phyloP scores from a whole-genome alignment of 2,888 invertebrate species.

The Smittia aterrima region DNA sequence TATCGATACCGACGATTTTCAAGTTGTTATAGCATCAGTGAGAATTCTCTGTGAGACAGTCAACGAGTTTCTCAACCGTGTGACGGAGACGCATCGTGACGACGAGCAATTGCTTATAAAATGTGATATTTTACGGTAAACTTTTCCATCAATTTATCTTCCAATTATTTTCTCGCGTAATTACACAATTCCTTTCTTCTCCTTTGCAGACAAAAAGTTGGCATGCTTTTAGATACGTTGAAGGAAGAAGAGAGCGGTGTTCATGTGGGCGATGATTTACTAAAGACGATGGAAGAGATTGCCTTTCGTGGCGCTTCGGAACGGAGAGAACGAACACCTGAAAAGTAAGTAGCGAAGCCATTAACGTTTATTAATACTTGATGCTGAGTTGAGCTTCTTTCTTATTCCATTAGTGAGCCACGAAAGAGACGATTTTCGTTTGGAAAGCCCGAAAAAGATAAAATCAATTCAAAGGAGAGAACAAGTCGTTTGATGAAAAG shows the following conservation, averaged over 20 bases:
- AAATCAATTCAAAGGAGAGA: constrained; percentile 55
- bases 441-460: constrained; percentile 58
- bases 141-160: background rate
- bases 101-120: constrained; percentile 64
- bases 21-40: constrained; percentile 68
- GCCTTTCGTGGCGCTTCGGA: constrained; percentile 47
- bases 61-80: constrained; percentile 68
- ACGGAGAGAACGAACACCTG: constrained; percentile 32
- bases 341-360: constrained; percentile 26
- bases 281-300: constrained; percentile 49
- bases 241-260: constrained; percentile 63
- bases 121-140: constrained; percentile 63
- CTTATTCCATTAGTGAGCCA: constrained; percentile 23
- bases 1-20: constrained; percentile 75
- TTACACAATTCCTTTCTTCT: constrained; percentile 4
- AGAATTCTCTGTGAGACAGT: constrained; percentile 76
- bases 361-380: background rate
- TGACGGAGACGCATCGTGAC: constrained; percentile 61
- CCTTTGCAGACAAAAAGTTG: constrained; percentile 62
- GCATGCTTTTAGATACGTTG: constrained; percentile 68
- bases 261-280: constrained; percentile 50
- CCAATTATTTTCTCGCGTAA: background rate
- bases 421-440: constrained; percentile 51
- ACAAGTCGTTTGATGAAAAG: constrained; percentile 54
- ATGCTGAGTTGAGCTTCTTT: background rate